Evolutionary conservation across 2,888 invertebrate species (phyloP).

Genomic region (Brachylomia viminalis): DNA sequence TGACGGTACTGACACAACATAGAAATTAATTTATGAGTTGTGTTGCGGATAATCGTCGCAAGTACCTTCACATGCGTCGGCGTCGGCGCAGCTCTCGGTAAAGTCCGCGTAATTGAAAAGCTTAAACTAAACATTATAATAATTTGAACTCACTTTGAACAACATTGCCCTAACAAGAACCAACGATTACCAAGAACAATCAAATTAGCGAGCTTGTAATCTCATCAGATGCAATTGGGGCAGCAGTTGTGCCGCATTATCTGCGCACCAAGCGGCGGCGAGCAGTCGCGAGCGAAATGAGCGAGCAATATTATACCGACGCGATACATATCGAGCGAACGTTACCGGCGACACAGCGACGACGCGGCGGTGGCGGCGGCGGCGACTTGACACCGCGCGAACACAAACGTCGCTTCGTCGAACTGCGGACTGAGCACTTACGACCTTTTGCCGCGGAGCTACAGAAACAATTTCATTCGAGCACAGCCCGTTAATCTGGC

Average conservation of each 20-base stretch:
- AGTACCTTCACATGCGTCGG: background rate
- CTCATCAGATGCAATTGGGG: conserved; percentile 57
- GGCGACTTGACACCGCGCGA: conserved; percentile 18
- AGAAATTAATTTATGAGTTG: conserved; percentile 33
- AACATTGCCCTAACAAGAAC: conserved; percentile 29
- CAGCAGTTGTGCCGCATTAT: conserved; percentile 47
- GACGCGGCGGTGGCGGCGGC: too few species aligned
- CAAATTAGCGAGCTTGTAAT: conserved; percentile 62
- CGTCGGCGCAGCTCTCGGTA: background rate
- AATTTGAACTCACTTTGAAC: conserved; percentile 36
- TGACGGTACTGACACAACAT: conserved; percentile 53
- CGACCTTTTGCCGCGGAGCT: conserved; percentile 51
- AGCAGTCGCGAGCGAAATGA: conserved; percentile 52
- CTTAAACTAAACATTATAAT: conserved; percentile 27
- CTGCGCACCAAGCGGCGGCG: conserved; percentile 40
- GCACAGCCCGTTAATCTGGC: conserved; percentile 74
- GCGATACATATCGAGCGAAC: conserved; percentile 72
- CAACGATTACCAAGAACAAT: conserved; percentile 55
- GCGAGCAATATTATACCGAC: conserved; percentile 62
- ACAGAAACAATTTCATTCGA: conserved; percentile 71
- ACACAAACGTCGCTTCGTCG: conserved; percentile 35
- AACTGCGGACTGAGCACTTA: conserved; percentile 27
- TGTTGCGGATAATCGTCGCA: conserved; percentile 22
- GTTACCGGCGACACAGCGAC: conserved; percentile 67
- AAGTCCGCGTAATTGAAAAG: conserved; percentile 26